phyloP scores from a whole-genome alignment of 2,797 vertebrate genomes.

The Selene dorsalis region DNA sequence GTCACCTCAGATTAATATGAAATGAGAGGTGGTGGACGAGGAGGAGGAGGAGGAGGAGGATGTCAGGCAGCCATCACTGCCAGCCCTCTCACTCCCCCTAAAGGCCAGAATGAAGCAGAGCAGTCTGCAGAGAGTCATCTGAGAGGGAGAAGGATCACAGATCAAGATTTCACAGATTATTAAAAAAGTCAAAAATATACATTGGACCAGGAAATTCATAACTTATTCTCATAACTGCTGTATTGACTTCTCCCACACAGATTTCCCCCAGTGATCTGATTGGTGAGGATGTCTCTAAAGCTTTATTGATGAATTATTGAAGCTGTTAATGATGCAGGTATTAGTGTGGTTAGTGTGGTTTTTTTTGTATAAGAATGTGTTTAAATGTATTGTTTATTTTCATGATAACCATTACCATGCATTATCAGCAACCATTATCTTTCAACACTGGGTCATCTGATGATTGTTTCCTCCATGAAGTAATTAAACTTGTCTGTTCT shows the following conservation, averaged over 20 bases:
- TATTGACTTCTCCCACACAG: background rate
- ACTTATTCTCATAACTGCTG: background rate
- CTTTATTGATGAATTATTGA: background rate
- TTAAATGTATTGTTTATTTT: background rate
- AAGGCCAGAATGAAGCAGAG: conserved; percentile 58
- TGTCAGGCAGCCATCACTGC: conserved; percentile 52
- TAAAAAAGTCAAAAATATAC: conserved; percentile 1
- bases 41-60: conserved; percentile 34
- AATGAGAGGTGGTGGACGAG: conserved; percentile 46
- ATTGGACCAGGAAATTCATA: background rate
- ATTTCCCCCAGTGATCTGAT: background rate
- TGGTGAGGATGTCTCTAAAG: background rate
- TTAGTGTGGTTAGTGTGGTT: no score
- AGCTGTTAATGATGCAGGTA: background rate
- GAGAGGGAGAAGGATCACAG: background rate
- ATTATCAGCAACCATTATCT: background rate
- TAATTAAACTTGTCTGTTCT: background rate
- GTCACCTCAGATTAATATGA: conserved; percentile 76
- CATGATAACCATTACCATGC: background rate
- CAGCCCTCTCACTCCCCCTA: conserved; percentile 78
- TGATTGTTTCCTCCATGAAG: background rate
- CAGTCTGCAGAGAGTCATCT: conserved; percentile 34
- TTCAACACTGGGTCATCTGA: background rate
- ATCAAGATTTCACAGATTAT: conserved; percentile 8
- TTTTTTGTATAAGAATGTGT: background rate